Evolutionary conservation across 1,140 invertebrate genomes (phyloP).

Genomic region (Drosophila sucinea): DNA sequence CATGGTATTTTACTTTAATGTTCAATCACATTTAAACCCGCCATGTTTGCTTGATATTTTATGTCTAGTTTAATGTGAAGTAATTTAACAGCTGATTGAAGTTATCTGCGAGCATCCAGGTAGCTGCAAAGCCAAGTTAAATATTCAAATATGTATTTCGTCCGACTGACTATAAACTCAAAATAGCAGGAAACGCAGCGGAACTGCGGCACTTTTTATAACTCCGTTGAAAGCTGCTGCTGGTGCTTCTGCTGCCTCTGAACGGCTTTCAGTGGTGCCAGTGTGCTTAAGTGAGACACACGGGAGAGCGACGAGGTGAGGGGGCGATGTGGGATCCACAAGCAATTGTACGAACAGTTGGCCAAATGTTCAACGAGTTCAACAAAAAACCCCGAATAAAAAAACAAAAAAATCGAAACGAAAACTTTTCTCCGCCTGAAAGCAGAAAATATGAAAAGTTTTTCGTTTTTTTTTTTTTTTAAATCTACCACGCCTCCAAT

Average conservation of each 20-base stretch:
- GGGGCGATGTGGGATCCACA: conserved; percentile 4
- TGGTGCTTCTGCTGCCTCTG: conserved; percentile 31
- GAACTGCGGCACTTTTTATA: conserved; percentile 56
- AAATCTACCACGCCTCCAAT: conserved; percentile 35
- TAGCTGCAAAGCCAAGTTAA: neutral
- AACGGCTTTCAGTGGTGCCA: conserved; percentile 33
- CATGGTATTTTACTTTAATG: neutral
- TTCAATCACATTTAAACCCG: neutral
- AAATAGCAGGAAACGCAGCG: conserved; percentile 26
- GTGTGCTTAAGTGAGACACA: conserved; percentile 9
- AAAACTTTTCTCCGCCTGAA: conserved; percentile 52
- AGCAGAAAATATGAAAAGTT: conserved; percentile 73
- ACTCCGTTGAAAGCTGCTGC: conserved; percentile 45
- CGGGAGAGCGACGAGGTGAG: neutral
- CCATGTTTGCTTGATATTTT: neutral
- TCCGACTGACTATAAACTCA: conserved; percentile 18
- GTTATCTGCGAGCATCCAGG: conserved; percentile 1
- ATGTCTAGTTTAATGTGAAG: neutral
- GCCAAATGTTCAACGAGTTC: conserved; percentile 75
- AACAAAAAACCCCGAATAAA: conserved; percentile 62
- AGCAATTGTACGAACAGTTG: conserved; percentile 63
- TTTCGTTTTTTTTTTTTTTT: conserved; percentile 23
- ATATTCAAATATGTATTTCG: conserved; percentile 8
- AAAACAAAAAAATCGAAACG: conserved; percentile 33
- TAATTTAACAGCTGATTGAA: conserved; percentile 4